These are phyloP conservation scores for Orchesella flavescens DNA, from an alignment of 2,888 invertebrate genomes.

Conservation along the genomic window DNA sequence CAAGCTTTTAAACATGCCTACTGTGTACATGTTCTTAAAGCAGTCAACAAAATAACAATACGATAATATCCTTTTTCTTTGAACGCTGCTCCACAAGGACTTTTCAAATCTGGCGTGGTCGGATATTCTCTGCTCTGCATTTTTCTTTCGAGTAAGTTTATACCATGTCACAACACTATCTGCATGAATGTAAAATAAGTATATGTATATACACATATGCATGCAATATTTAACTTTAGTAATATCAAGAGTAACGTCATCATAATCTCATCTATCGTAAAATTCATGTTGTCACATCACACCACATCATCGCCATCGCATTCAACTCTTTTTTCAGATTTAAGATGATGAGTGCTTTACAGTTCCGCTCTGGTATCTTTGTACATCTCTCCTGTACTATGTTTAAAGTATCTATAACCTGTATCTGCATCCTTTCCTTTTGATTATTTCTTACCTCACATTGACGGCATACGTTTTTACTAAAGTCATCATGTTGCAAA, in stretches of 20 bases:
- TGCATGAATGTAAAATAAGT: not conserved
- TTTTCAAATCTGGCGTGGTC: constrained; percentile 1
- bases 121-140: constrained; percentile 4
- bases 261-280: too few species aligned
- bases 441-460: constrained; percentile 2
- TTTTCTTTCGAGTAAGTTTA: not conserved
- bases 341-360: not conserved
- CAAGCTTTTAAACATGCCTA: constrained; percentile 23
- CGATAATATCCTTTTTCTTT: too few species aligned
- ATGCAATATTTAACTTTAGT: not conserved
- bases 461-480: not conserved
- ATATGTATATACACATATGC: not conserved
- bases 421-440: not conserved
- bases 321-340: constrained; percentile 12
- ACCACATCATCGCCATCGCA: not conserved
- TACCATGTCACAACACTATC: not conserved
- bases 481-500: constrained; percentile 23
- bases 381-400: not conserved
- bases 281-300: too few species aligned
- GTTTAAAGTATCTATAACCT: not conserved
- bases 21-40: too few species aligned
- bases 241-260: too few species aligned
- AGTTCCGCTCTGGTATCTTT: constrained; percentile 17
- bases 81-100: too few species aligned
- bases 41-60: too few species aligned